These are phyloP conservation scores for Eristalis pertinax DNA, from an alignment of 2,888 invertebrate genomes.

Conservation along the genomic window DNA sequence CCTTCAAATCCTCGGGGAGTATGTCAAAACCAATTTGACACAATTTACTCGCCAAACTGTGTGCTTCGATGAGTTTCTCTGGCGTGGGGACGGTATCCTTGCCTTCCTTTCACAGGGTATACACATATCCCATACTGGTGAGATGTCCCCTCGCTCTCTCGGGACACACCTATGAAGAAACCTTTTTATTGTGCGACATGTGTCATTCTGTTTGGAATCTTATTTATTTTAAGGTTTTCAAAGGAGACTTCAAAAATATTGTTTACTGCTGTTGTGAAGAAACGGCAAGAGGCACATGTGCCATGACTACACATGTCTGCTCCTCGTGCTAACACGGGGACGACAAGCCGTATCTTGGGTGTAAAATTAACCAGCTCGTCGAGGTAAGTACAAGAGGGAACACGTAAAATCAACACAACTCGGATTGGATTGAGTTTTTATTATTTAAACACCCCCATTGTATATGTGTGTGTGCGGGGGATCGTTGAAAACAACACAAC, in stretches of 20 bases:
- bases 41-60: slow-evolving; percentile 62
- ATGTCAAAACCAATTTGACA: slow-evolving; percentile 72
- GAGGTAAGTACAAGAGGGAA: not conserved
- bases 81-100: slow-evolving; percentile 42
- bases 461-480: not conserved
- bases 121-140: not conserved
- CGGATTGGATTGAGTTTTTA: slow-evolving; percentile 50
- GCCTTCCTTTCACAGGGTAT: not conserved
- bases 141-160: not conserved
- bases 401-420: slow-evolving; percentile 47
- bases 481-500: slow-evolving; percentile 18
- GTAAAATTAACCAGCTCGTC: slow-evolving; percentile 39
- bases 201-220: not conserved
- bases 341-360: slow-evolving; percentile 20
- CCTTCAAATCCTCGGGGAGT: slow-evolving; percentile 66
- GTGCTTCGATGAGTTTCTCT: slow-evolving; percentile 52
- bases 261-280: slow-evolving; percentile 7
- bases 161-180: slow-evolving; percentile 13
- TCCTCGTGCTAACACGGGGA: not conserved
- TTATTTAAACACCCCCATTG: slow-evolving; percentile 47
- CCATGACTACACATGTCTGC: not conserved
- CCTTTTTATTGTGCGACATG: slow-evolving; percentile 20
- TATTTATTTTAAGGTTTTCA: slow-evolving; percentile 26
- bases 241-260: slow-evolving; percentile 36
- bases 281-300: not conserved